These are phyloP conservation scores for Halictus rubicundus DNA, from an alignment of 1,140 invertebrate genomes.

Conservation along the genomic window DNA sequence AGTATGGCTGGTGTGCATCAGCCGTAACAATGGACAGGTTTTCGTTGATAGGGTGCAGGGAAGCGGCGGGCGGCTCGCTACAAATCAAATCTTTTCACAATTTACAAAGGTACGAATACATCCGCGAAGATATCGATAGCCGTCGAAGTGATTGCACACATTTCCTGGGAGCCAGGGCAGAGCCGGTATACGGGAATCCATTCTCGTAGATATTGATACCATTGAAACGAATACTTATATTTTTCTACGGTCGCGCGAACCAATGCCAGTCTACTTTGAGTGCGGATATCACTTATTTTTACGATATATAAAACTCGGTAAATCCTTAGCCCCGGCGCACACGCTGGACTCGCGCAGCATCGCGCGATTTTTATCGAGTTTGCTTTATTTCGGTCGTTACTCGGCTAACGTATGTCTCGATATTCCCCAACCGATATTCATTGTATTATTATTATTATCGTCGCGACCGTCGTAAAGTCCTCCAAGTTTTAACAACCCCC, in stretches of 20 bases:
- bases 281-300: conserved; percentile 26
- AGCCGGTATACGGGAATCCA: not conserved
- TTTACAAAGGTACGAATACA: conserved; percentile 4
- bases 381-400: conserved; percentile 6
- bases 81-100: conserved; percentile 14
- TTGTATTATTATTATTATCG: not conserved
- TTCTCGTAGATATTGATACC: conserved; percentile 25
- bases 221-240: conserved; percentile 25
- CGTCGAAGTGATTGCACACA: conserved; percentile 9
- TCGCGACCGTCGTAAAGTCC: no score
- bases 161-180: not conserved
- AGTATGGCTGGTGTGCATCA: not conserved
- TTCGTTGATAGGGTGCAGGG: no score
- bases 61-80: no score
- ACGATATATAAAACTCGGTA: conserved; percentile 15
- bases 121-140: conserved; percentile 10
- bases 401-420: not conserved
- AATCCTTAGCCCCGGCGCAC: not conserved
- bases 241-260: conserved; percentile 5
- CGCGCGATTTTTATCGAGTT: not conserved
- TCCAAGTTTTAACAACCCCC: no score
- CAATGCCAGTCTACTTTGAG: conserved; percentile 12
- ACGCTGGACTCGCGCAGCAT: no score
- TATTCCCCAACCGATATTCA: not conserved
- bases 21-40: no score